Conservation (phyloP, 2,888 invertebrate genomes). For the Caenorhabditis sulstoni region DNA sequence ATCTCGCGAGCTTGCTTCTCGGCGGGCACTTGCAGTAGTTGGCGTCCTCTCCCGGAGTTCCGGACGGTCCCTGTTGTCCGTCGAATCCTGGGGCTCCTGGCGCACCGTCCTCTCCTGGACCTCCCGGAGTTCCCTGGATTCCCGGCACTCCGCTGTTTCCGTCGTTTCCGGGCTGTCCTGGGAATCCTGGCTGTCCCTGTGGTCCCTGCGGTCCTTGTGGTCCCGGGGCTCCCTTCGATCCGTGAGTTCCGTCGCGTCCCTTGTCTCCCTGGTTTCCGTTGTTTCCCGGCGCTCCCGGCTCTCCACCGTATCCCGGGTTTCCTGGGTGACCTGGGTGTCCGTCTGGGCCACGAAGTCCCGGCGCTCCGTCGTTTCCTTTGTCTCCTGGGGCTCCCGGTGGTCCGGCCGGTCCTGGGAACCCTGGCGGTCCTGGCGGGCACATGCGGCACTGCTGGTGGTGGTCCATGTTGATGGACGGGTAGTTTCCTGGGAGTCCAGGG, state of each 20-base stretch:
- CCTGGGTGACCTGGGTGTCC: conserved; percentile 70
- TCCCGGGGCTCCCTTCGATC: conserved; percentile 67
- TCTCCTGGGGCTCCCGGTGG: conserved; percentile 68
- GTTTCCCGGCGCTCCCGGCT: conserved; percentile 66
- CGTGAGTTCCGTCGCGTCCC: conserved; percentile 63
- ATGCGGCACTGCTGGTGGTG: conserved; percentile 69
- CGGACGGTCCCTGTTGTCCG: conserved; percentile 64
- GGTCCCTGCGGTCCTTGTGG: conserved; percentile 66
- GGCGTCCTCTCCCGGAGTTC: conserved; percentile 72
- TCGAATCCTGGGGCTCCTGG: conserved; percentile 63
- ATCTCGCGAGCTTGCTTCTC: conserved; percentile 53
- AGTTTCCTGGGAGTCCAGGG: conserved; percentile 70
- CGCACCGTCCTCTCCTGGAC: conserved; percentile 61
- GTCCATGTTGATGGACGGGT: conserved; percentile 70
- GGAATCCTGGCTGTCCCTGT: conserved; percentile 67
- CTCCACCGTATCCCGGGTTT: conserved; percentile 65
- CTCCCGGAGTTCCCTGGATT: conserved; percentile 60
- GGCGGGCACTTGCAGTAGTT: conserved; percentile 69
- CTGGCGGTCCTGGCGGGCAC: conserved; percentile 71
- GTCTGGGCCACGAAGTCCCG: conserved; percentile 67
- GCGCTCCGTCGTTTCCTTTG: conserved; percentile 56
- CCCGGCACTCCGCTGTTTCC: conserved; percentile 64
- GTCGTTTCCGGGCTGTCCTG: conserved; percentile 68
- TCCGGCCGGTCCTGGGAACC: conserved; percentile 69
- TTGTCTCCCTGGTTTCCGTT: conserved; percentile 68